Evolutionary conservation across 1,140 invertebrate species (phyloP).

Genomic region (Maconellicoccus hirsutus): DNA sequence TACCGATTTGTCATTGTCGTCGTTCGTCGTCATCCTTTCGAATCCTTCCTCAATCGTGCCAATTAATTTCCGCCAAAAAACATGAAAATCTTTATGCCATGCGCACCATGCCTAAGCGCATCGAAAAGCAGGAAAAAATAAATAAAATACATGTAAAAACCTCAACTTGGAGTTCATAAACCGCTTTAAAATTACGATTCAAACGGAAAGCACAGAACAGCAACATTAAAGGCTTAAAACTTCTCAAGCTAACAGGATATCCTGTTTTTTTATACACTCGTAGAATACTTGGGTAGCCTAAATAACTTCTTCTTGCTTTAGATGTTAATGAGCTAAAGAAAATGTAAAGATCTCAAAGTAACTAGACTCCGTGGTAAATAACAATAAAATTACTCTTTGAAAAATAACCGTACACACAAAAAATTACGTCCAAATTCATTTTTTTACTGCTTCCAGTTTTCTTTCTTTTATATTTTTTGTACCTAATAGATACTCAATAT

Average conservation of each 20-base stretch:
- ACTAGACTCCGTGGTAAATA: background rate
- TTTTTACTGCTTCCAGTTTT: background rate
- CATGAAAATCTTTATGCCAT: too few species aligned
- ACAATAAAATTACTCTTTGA: conserved; percentile 10
- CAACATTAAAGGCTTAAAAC: conserved; percentile 1
- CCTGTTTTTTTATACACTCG: background rate
- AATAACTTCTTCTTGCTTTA: conserved; percentile 1
- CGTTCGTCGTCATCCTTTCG: too few species aligned
- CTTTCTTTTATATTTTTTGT: too few species aligned
- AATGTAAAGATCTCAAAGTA: background rate
- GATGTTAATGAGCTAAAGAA: conserved; percentile 9
- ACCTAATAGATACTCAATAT: too few species aligned
- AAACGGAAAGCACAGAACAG: background rate
- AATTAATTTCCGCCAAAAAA: too few species aligned
- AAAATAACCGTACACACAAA: background rate
- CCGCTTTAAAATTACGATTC: conserved; percentile 3
- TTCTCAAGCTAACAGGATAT: background rate
- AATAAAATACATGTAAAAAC: background rate
- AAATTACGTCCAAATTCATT: background rate
- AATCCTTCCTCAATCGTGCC: too few species aligned
- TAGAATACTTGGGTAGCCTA: background rate
- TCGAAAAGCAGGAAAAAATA: too few species aligned
- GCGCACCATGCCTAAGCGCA: too few species aligned
- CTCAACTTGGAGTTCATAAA: background rate
- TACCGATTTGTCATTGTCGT: too few species aligned